Percentiles rank a stretch among this genome's conserved stretches.
Evolutionary conservation across 2,797 vertebrate genomes (phyloP).

Genomic region (Corythornis leucogaster): DNA sequence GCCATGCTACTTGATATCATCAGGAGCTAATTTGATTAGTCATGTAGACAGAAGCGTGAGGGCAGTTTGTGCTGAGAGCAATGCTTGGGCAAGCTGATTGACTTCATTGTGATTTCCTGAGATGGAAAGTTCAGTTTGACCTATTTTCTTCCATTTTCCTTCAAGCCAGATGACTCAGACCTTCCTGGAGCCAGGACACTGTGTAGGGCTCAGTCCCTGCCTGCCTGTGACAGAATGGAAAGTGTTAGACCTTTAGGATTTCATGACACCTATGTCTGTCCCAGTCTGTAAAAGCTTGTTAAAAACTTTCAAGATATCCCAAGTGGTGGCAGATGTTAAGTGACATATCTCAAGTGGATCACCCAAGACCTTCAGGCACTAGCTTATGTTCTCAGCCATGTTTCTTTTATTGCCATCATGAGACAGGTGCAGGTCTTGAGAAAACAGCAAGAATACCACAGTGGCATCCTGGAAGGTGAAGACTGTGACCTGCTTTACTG

Average conservation of each 20-base stretch:
- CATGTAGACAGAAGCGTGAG: neutral
- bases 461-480: neutral
- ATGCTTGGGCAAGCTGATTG: slow-evolving; percentile 17
- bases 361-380: neutral
- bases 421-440: neutral
- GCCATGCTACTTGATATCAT: neutral
- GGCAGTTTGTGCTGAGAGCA: slow-evolving; percentile 25
- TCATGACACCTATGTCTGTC: neutral
- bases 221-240: neutral
- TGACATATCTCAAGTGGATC: neutral
- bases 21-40: slow-evolving; percentile 54
- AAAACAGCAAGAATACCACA: neutral
- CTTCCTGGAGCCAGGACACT: neutral
- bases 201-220: neutral
- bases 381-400: neutral
- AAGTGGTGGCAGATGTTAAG: neutral
- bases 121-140: slow-evolving; percentile 47
- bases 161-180: slow-evolving; percentile 47
- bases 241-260: neutral
- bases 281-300: neutral
- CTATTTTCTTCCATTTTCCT: slow-evolving; percentile 52
- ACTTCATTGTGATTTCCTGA: slow-evolving; percentile 17
- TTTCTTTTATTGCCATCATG: neutral
- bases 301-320: neutral
- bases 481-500: neutral